These are phyloP conservation scores for Phyllotreta striolata DNA, from an alignment of 2,888 invertebrate species.

Conservation along the genomic window DNA sequence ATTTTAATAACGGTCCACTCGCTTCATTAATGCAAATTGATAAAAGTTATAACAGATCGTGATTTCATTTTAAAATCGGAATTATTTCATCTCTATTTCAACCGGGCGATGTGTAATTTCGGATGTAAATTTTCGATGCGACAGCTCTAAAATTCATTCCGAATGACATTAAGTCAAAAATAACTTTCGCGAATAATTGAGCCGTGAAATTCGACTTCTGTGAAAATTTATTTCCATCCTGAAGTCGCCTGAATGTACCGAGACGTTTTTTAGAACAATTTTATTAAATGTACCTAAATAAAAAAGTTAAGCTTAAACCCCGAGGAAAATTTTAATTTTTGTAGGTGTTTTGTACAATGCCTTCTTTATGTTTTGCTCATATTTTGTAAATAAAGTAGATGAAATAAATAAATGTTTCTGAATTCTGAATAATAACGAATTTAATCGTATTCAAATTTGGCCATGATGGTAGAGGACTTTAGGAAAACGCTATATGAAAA, in stretches of 20 bases:
- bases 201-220: constrained; percentile 3
- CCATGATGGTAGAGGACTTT: no score
- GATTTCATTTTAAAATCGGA: constrained; percentile 34
- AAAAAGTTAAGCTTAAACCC: no score
- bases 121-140: constrained; percentile 22
- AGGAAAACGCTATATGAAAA: no score
- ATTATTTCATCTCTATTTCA: constrained; percentile 30
- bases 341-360: no score
- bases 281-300: no score
- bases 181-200: constrained; percentile 9
- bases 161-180: constrained; percentile 15
- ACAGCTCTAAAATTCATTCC: constrained; percentile 19
- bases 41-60: constrained; percentile 38
- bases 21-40: constrained; percentile 38
- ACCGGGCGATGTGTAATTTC: constrained; percentile 11
- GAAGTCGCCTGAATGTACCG: background rate
- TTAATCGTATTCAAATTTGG: no score
- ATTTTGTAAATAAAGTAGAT: no score
- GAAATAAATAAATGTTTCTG: no score
- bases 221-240: constrained; percentile 7
- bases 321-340: no score
- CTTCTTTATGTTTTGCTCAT: no score
- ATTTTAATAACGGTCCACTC: constrained; percentile 36
- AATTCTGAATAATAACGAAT: no score
- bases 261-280: background rate